A percentile compares a stretch with the other conserved stretches of the same genome.
These are phyloP conservation scores for Syrista parreyssii DNA, from an alignment of 2,888 invertebrate species.

Conservation along the genomic window DNA sequence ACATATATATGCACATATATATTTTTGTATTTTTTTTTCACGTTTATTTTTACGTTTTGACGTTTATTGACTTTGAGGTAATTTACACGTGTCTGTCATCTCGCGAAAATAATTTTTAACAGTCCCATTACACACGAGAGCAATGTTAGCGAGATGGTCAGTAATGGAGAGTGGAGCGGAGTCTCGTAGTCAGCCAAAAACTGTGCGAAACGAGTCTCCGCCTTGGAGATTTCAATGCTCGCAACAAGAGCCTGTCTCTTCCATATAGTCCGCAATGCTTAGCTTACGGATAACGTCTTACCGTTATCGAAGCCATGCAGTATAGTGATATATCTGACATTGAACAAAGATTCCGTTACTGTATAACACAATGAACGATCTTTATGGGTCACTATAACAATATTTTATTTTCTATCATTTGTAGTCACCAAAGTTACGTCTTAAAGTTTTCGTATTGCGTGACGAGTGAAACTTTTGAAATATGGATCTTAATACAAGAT, in stretches of 20 bases:
- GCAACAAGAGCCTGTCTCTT: constrained; percentile 24
- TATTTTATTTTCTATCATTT: background rate
- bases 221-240: constrained; percentile 48
- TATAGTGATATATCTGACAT: background rate
- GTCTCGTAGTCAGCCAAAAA: constrained; percentile 36
- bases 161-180: constrained; percentile 28
- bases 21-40: background rate
- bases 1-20: background rate
- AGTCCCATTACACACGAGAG: background rate
- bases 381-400: background rate
- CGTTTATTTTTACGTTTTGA: background rate
- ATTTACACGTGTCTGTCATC: background rate
- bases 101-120: background rate
- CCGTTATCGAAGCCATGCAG: background rate
- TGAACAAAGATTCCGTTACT: background rate
- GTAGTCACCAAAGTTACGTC: background rate
- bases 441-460: background rate
- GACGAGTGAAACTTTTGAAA: background rate
- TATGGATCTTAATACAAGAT: background rate
- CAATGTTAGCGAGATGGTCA: constrained; percentile 45
- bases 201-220: constrained; percentile 29
- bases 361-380: background rate
- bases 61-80: background rate
- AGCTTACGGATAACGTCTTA: background rate
- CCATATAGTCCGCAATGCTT: constrained; percentile 2